Percentiles rank a stretch among this genome's conserved stretches.
Evolutionary conservation across 2,888 invertebrate genomes (phyloP).

Genomic region (Nemurella pictetii): DNA sequence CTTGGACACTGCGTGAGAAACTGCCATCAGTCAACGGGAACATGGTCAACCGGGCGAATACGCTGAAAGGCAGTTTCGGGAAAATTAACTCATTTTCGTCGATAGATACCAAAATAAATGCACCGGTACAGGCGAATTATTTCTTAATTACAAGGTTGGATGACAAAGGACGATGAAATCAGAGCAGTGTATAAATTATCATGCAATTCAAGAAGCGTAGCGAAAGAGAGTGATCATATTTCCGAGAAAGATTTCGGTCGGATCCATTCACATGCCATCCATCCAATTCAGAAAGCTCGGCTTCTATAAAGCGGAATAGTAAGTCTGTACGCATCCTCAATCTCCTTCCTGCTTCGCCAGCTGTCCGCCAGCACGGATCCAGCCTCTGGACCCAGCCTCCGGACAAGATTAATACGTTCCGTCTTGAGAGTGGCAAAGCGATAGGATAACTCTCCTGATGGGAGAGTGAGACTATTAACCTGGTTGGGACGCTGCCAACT

Average conservation of each 20-base stretch:
- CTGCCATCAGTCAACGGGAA: no score
- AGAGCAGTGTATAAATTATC: no score
- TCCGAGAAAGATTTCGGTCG: background rate
- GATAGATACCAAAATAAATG: no score
- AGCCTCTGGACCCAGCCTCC: background rate
- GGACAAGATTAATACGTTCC: conserved; percentile 3
- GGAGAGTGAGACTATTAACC: conserved; percentile 31
- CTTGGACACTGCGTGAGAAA: no score
- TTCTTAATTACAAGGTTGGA: no score
- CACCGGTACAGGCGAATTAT: no score
- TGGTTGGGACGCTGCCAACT: conserved; percentile 37
- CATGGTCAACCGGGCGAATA: no score
- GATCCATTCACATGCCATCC: no score
- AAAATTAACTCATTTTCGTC: no score
- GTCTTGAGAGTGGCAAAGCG: background rate
- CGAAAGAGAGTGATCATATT: background rate
- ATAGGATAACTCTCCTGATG: background rate
- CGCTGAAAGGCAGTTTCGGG: no score
- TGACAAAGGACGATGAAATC: no score
- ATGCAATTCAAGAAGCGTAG: background rate
- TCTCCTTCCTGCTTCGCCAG: background rate
- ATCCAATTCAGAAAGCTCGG: background rate
- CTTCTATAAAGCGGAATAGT: background rate
- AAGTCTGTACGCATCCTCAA: background rate
- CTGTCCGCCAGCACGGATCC: background rate